phyloP scores from a whole-genome alignment of 1,140 invertebrate species.

The Scylla paramamosain region DNA sequence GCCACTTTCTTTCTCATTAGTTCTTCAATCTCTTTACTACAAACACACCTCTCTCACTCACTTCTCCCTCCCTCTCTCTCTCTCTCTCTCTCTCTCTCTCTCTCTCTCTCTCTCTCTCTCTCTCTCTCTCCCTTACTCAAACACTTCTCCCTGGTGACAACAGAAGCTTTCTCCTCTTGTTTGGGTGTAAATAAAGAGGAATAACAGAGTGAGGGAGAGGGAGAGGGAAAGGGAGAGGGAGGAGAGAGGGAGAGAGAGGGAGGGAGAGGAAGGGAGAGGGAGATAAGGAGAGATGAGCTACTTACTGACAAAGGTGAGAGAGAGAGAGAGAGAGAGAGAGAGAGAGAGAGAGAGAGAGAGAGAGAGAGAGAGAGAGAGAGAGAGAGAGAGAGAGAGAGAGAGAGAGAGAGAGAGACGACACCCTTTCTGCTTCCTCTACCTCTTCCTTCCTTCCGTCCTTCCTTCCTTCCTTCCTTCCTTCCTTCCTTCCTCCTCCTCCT shows the following conservation, averaged over 20 bases:
- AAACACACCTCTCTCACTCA: background rate
- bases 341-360: background rate
- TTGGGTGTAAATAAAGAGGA: conserved; percentile 1
- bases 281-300: background rate
- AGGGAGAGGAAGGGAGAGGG: background rate
- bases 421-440: background rate
- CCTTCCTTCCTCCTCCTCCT: background rate
- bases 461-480: background rate
- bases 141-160: background rate
- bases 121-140: conserved; percentile 16
- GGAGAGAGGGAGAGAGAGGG: background rate
- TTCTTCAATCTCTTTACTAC: background rate
- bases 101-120: conserved; percentile 28
- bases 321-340: conserved; percentile 20
- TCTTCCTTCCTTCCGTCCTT: background rate
- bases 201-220: background rate
- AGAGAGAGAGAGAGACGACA: background rate
- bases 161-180: background rate
- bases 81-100: conserved; percentile 23
- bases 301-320: background rate
- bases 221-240: conserved; percentile 4
- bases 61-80: background rate
- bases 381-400: conserved; percentile 3
- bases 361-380: conserved; percentile 2
- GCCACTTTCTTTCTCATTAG: background rate